A percentile compares a stretch with the other conserved stretches of the same genome.
phyloP scores from a whole-genome alignment of 2,888 invertebrate species.

The Ceramica pisi region DNA sequence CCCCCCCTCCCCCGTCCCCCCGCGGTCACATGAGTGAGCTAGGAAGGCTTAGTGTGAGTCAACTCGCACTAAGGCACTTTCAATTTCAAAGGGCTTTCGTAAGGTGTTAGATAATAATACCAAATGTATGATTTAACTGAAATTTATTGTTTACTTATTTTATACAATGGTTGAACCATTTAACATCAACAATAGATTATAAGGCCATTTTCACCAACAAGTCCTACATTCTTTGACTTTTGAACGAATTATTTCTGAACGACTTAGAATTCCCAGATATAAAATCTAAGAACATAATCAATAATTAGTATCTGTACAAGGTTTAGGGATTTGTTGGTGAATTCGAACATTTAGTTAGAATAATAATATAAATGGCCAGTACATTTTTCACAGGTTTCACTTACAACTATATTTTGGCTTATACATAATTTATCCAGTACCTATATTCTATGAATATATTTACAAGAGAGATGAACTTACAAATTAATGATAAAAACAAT shows the following conservation, averaged over 20 bases:
- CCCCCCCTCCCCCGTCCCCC: no score
- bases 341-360: slow-evolving; percentile 2
- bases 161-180: slow-evolving; percentile 5
- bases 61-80: no score
- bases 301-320: no score
- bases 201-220: slow-evolving; percentile 37
- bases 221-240: not conserved
- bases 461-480: no score
- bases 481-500: no score
- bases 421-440: not conserved
- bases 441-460: not conserved
- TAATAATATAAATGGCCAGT: not conserved
- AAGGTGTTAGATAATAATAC: not conserved
- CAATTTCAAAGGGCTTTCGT: no score
- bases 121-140: not conserved
- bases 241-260: no score
- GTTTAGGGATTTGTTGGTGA: slow-evolving; percentile 21
- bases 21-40: no score
- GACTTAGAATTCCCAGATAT: no score
- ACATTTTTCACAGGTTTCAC: not conserved
- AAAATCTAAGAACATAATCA: no score
- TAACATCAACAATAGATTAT: slow-evolving; percentile 9
- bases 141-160: not conserved
- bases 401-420: slow-evolving; percentile 22
- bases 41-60: no score